Evolutionary conservation across 2,888 invertebrate genomes (phyloP).

Genomic region (Tineola bisselliella): DNA sequence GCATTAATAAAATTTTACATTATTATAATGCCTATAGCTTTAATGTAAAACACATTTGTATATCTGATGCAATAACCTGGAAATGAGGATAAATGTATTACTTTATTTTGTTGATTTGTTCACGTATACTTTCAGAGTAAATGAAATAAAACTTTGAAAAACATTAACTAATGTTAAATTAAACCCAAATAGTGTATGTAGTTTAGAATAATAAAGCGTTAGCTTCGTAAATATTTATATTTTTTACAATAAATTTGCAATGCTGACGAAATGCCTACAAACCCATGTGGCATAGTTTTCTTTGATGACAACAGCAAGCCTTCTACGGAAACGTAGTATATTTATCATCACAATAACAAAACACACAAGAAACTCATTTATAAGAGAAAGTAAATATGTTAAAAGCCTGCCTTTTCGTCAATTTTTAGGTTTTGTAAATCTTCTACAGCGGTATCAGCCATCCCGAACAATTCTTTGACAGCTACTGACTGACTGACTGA

Average conservation of each 20-base stretch:
- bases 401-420: constrained; percentile 80
- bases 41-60: too few species aligned
- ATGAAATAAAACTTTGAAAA: too few species aligned
- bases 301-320: constrained; percentile 63
- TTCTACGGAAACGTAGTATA: constrained; percentile 62
- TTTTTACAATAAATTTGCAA: constrained; percentile 13
- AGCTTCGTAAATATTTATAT: neutral
- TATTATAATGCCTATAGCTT: too few species aligned
- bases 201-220: neutral
- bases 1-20: too few species aligned
- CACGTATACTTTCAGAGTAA: too few species aligned
- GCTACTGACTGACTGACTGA: constrained; percentile 4
- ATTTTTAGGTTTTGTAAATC: constrained; percentile 73
- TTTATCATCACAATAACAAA: constrained; percentile 55
- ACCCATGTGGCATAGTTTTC: constrained; percentile 71
- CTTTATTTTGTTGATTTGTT: neutral
- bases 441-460: constrained; percentile 73
- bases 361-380: constrained; percentile 21
- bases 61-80: too few species aligned
- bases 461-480: constrained; percentile 27
- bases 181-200: too few species aligned
- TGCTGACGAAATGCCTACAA: constrained; percentile 61
- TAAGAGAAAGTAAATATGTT: constrained; percentile 39
- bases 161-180: too few species aligned
- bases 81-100: too few species aligned